A percentile compares a stretch with the other conserved stretches of the same genome.
These are phyloP conservation scores for Grammomys surdaster DNA, from an alignment of 2,113 vertebrate species.

Conservation along the genomic window DNA sequence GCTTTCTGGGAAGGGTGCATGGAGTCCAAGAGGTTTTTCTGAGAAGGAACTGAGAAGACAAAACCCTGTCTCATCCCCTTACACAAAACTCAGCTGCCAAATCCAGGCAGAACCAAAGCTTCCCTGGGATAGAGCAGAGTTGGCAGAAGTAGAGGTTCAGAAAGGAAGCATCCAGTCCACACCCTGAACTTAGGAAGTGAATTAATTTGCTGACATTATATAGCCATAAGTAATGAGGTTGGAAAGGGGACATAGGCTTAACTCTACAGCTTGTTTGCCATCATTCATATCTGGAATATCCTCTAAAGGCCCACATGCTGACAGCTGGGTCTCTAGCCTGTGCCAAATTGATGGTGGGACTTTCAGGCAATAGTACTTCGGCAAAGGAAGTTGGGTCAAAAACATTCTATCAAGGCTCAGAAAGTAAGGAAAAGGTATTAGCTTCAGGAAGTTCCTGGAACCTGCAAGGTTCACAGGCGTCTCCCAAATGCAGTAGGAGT, in stretches of 20 bases:
- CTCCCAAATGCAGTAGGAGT: neutral
- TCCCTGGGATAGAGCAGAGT: neutral
- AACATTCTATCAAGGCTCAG: neutral
- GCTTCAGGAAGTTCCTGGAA: neutral
- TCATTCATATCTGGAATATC: neutral
- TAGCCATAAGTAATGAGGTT: no score
- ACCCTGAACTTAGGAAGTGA: neutral
- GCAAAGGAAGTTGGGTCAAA: neutral
- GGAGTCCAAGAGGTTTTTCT: neutral
- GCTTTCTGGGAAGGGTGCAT: neutral
- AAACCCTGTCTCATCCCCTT: neutral
- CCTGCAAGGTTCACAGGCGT: no score
- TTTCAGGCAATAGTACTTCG: neutral
- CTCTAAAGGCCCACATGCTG: neutral
- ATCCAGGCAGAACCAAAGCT: neutral
- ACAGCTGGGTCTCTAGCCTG: neutral
- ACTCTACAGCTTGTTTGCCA: no score
- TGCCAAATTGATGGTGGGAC: neutral
- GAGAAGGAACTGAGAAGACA: neutral
- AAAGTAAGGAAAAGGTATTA: neutral
- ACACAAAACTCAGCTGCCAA: neutral
- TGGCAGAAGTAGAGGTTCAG: rapidly evolving
- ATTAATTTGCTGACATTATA: neutral
- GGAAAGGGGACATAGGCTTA: neutral
- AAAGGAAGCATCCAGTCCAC: rapidly evolving